Conservation (phyloP, 1,140 invertebrate species). For the Thereuonema tuberculata region DNA sequence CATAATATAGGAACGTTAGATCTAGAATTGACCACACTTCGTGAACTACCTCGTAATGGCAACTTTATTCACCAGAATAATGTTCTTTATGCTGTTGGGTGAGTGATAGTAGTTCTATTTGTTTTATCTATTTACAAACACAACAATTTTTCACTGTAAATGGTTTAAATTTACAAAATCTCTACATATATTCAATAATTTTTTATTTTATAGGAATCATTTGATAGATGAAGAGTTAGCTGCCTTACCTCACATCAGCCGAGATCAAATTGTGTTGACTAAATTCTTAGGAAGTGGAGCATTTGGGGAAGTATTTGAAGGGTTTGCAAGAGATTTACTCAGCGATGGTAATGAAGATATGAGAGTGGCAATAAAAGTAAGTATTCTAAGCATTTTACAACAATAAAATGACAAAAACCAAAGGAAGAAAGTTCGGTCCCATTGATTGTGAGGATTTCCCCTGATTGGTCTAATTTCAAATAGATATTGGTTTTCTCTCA, state of each 20-base stretch:
- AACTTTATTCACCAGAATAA: conserved; percentile 64
- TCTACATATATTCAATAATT: too few species aligned
- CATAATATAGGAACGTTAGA: too few species aligned
- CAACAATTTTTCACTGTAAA: too few species aligned
- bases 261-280: conserved; percentile 61
- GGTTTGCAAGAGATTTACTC: conserved; percentile 49
- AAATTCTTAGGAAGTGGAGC: conserved; percentile 88
- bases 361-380: conserved; percentile 72
- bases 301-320: conserved; percentile 95
- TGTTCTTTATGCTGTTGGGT: conserved; percentile 51
- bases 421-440: too few species aligned
- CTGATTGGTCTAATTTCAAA: too few species aligned
- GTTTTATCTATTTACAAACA: too few species aligned
- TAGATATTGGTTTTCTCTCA: too few species aligned
- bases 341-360: conserved; percentile 36
- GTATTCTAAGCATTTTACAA: background rate
- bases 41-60: conserved; percentile 56
- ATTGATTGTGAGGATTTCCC: background rate
- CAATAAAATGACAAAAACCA: conserved; percentile 1
- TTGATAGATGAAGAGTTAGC: conserved; percentile 49
- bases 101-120: too few species aligned
- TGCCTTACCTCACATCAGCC: conserved; percentile 63
- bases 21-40: conserved; percentile 70
- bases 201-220: conserved; percentile 33
- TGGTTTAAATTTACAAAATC: background rate